These are phyloP conservation scores for Enteromius treurensis DNA, from an alignment of 2,797 vertebrate species.

Conservation along the genomic window DNA sequence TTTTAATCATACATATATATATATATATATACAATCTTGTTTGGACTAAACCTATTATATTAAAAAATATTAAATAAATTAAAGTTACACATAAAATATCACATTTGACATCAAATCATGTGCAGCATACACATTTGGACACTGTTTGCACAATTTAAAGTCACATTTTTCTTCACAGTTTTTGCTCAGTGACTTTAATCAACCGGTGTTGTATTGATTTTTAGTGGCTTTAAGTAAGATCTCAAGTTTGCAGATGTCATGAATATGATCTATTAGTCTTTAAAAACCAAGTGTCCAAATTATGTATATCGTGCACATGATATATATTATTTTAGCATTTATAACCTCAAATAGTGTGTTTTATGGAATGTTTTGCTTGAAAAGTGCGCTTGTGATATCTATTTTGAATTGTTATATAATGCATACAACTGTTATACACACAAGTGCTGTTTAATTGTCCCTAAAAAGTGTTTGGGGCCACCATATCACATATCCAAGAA, in stretches of 20 bases:
- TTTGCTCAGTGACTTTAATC: background rate
- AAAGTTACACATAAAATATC: background rate
- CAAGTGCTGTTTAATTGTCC: background rate
- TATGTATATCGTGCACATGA: background rate
- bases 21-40: too few species aligned
- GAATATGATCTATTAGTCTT: background rate
- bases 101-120: background rate
- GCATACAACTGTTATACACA: background rate
- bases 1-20: too few species aligned
- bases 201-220: background rate
- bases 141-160: background rate
- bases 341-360: background rate
- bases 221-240: background rate
- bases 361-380: background rate
- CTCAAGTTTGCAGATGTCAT: background rate
- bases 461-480: background rate
- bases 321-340: background rate
- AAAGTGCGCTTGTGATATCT: background rate
- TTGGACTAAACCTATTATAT: background rate
- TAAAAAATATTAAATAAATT: background rate
- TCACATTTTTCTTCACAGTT: background rate
- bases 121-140: background rate
- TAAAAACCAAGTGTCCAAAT: slow-evolving; percentile 2
- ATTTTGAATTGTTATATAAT: background rate
- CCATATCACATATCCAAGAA: background rate